Conservation (phyloP, 2,797 vertebrate genomes). For the Lophotriccus pileatus region DNA sequence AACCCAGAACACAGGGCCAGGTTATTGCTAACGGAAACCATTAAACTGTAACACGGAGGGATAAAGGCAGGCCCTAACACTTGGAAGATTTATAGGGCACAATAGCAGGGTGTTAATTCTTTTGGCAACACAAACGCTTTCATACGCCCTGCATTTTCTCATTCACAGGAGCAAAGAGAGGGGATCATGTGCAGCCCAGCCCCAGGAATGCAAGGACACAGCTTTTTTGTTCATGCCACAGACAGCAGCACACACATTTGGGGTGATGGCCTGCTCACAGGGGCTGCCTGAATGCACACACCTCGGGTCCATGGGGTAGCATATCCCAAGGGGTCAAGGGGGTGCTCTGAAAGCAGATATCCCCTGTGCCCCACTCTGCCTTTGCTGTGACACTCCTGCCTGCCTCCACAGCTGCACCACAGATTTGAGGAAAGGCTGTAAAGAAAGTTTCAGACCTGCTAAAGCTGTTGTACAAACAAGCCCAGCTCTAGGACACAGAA, state of each 20-base stretch:
- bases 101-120: slow-evolving; percentile 46
- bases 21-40: slow-evolving; percentile 48
- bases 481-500: background rate
- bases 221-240: accelerated
- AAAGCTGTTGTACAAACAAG: background rate
- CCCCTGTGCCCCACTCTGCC: accelerated
- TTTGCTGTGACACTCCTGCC: background rate
- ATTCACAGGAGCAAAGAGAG: background rate
- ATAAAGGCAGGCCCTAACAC: slow-evolving; percentile 3
- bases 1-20: slow-evolving; percentile 5
- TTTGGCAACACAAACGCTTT: background rate
- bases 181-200: background rate
- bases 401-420: background rate
- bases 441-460: background rate
- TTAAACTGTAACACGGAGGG: background rate
- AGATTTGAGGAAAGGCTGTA: background rate
- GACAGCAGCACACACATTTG: background rate
- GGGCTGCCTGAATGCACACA: background rate
- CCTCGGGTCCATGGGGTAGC: background rate
- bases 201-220: background rate
- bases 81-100: slow-evolving; percentile 38
- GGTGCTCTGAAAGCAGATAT: background rate
- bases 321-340: accelerated
- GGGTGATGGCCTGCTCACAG: accelerated
- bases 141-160: background rate